phyloP scores from a whole-genome alignment of 2,113 vertebrate species.

The Macrotus californicus region DNA sequence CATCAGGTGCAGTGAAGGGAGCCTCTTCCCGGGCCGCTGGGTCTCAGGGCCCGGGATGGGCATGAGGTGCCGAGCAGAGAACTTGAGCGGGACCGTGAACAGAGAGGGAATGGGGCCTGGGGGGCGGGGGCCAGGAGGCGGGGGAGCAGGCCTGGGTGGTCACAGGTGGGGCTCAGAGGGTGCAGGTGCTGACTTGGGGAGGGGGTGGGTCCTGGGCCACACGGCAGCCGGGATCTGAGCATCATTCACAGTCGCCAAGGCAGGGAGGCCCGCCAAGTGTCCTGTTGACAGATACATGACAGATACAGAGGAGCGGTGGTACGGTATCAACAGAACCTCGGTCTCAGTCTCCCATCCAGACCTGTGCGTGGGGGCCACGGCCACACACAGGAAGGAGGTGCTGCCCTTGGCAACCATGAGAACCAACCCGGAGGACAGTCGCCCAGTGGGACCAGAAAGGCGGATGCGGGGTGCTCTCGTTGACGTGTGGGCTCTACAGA shows the following conservation, averaged over 20 bases:
- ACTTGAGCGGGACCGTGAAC: fast-evolving
- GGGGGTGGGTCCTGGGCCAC: fast-evolving
- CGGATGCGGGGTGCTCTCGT: background rate
- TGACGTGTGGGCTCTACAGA: background rate
- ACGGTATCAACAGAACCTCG: background rate
- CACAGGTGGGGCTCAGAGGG: background rate
- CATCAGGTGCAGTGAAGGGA: background rate
- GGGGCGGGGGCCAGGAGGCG: background rate
- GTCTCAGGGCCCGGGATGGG: fast-evolving
- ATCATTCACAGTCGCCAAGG: fast-evolving
- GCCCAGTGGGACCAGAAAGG: background rate
- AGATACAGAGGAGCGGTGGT: background rate
- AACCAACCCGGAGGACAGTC: too few species aligned
- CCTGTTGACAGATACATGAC: fast-evolving
- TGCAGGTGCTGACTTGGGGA: background rate
- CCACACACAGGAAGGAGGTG: background rate
- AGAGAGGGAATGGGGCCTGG: fast-evolving
- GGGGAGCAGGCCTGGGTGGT: background rate
- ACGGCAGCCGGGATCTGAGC: background rate
- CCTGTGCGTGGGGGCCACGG: background rate
- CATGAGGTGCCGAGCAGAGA: background rate
- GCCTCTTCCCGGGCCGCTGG: background rate
- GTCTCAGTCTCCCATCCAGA: background rate
- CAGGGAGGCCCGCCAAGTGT: fast-evolving
- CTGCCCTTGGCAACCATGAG: too few species aligned